A percentile compares a stretch with the other conserved stretches of the same genome.
Evolutionary conservation across 2,888 invertebrate genomes (phyloP).

Genomic region (Drosophila tanythrix): DNA sequence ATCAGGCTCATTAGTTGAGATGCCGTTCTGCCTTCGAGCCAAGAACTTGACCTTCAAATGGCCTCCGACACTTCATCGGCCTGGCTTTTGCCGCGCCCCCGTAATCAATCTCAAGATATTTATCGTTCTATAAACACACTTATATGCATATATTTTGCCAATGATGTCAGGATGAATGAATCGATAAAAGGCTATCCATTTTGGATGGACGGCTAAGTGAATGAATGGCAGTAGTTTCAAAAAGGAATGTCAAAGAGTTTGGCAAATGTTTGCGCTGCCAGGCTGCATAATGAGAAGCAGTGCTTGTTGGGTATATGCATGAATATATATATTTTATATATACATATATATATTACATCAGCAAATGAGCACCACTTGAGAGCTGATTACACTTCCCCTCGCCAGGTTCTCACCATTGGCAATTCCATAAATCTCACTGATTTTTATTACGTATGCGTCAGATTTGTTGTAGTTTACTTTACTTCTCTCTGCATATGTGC

Average conservation of each 20-base stretch:
- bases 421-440: constrained; percentile 31
- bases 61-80: constrained; percentile 16
- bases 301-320: not conserved
- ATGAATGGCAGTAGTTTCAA: constrained; percentile 3
- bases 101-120: constrained; percentile 38
- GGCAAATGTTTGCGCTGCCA: constrained; percentile 24
- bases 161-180: constrained; percentile 48
- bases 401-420: not conserved
- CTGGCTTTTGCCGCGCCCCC: constrained; percentile 22
- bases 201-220: not conserved
- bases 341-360: not conserved
- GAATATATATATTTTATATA: not conserved
- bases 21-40: constrained; percentile 23
- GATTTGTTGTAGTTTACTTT: not conserved
- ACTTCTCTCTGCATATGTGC: not conserved
- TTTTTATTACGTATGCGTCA: constrained; percentile 26
- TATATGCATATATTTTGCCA: constrained; percentile 27
- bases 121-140: constrained; percentile 18
- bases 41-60: constrained; percentile 43
- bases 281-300: constrained; percentile 19
- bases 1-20: constrained; percentile 25
- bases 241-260: constrained; percentile 33
- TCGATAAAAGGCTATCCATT: constrained; percentile 51
- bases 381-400: constrained; percentile 29
- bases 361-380: constrained; percentile 38